Base-by-base conservation (phyloP, 2,888 invertebrate genomes). In the Conchocele bisecta region DNA sequence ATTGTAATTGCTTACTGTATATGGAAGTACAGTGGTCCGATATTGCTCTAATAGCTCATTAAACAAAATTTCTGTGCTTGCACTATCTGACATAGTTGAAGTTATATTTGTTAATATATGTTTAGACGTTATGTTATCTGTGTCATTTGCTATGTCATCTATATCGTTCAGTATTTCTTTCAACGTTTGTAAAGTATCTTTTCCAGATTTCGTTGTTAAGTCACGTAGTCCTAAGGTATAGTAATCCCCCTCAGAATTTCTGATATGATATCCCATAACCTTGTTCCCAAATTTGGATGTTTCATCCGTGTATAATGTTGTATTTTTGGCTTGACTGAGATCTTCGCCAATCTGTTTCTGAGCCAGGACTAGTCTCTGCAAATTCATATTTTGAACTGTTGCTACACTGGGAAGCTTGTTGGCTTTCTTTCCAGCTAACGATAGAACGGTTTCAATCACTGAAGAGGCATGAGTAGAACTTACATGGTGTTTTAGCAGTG, bases 11-110 rank as follows among this genome's bases (percentile, higher is more conserved):
- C 60, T 50, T 0, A 58, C 22, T 24, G 63, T 59, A 13, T 65
- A 54, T 3, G 58, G 59, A 2, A 65, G n/a, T 2, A 70, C 37
- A 7, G 29, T 48, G 17, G 48, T 31, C 22, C 54, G 35, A 31
- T 59, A 70, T 11, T 70, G 31, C 41, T 71, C 35, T n/a, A 60
- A 57, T 6, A 54, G 50, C 17, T 71, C 60, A 0, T 71, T 64
- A 13, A 64, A 60, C 22, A 58, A 58, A 3, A 42, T 48, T 68
- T 73, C 66, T 26, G 68, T 67, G 17, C 56, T 61, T 6, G 58
- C 67, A n/a, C 48, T 54, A 20, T 73, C 63, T 1, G 68, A 68
- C 67, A 68, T 67, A 3, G 67, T 73, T 13, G 65, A 24, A 29
- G 24, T 57, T 22, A 57, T 57, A 39, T 65, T 56, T 17, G 46